These are phyloP conservation scores for Lynx canadensis DNA, from an alignment of 2,113 vertebrate species.

Conservation along the genomic window DNA sequence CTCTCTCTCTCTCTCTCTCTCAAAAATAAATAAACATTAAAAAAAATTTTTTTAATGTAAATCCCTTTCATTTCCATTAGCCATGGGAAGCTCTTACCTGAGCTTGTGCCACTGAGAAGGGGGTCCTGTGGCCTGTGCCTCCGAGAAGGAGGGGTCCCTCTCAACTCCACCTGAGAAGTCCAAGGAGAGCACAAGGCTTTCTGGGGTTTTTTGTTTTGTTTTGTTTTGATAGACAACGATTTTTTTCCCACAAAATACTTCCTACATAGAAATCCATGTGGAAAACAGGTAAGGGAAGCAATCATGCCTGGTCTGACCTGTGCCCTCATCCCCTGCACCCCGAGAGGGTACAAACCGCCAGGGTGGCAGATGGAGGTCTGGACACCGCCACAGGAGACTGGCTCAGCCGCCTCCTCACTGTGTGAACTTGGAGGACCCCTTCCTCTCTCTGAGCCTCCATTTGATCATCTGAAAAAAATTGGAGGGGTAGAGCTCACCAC, in stretches of 20 bases:
- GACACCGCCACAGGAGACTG: accelerated
- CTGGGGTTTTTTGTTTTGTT: not conserved
- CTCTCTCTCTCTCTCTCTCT: too few species aligned
- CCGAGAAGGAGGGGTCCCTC: not conserved
- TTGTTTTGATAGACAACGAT: not conserved
- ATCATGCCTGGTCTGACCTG: accelerated
- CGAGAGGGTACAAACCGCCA: not conserved
- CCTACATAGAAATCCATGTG: not conserved
- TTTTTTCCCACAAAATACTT: not conserved
- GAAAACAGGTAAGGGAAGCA: not conserved
- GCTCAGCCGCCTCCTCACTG: not conserved
- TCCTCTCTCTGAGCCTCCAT: not conserved
- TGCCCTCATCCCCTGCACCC: accelerated
- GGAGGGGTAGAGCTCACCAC: accelerated
- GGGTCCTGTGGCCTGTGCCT: too few species aligned
- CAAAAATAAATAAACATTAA: too few species aligned
- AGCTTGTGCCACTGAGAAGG: not conserved
- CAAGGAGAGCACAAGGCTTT: not conserved
- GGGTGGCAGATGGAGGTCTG: too few species aligned
- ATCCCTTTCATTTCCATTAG: not conserved
- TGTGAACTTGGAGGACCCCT: not conserved
- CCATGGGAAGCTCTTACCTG: not conserved
- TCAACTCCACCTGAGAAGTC: not conserved
- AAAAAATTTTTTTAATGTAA: not conserved
- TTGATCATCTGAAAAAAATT: not conserved